Evolutionary conservation across 92 coral and sea anemone species (phyloP), one percentile per base, ranked within the genome.

Genomic region (Porites cylindrica): DNA sequence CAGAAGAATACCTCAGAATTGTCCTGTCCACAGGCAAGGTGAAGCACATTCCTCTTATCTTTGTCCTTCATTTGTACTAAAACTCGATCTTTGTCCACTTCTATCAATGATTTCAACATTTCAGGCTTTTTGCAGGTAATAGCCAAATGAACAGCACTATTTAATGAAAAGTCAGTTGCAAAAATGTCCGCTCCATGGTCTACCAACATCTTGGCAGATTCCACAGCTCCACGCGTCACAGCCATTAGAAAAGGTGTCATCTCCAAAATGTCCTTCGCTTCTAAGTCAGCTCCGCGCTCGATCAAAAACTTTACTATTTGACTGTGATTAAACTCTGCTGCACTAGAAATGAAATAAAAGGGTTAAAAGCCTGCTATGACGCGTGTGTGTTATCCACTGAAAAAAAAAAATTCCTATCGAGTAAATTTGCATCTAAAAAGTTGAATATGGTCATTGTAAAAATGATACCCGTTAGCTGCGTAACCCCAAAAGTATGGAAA

Each of bases 121-220:
- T 85, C 93, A 1, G 67, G 54, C 63, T 69, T 21, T 19, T 72
- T 64, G 78, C 66, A 87, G 74, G 51, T 60, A 12, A 91, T 84
- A 7, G 98, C 98, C 63, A 88, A 76, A 85, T 95, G 98, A 73
- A 95, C 77, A 64, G 93, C 75, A 62, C 93, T 90, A 50, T 82
- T 76, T 1, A 82, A 73, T 7, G 79, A 62, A 26, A 82, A 20
- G 19, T 93, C 94, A 2, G 56, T 66, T 20, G 94, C 91, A 0
- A 79, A 87, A 50, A 93, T 77, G 66, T 91, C 81, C 1, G 92
- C 98, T 13, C 98, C 96, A 29, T 75, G 68, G 65, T 95, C 90
- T 32, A 93, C 69, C 51, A 95, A 85, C 11, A 76, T 21, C 6
- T 64, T 63, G 7, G 82, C 94, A 5, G 91, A 87, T 75, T 90